Conservation (phyloP, 2,113 vertebrate species). For the Ophiodon elongatus region DNA sequence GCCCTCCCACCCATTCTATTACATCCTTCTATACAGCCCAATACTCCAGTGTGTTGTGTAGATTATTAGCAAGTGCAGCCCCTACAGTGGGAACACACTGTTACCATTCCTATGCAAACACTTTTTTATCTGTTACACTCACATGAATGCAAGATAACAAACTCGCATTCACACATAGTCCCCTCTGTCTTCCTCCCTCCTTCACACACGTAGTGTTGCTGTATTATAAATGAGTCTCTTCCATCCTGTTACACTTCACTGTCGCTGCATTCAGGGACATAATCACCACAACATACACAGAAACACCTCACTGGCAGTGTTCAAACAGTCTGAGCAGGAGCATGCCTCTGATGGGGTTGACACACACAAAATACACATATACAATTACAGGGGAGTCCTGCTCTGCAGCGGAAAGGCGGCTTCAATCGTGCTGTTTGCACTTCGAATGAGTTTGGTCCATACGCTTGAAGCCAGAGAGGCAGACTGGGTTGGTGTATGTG, state of each 20-base stretch:
- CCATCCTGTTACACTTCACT: conserved; percentile 61
- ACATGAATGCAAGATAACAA: conserved; percentile 35
- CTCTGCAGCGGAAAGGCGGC: conserved; percentile 52
- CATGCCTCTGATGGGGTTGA: conserved; percentile 47
- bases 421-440: conserved; percentile 64
- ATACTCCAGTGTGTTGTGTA: conserved; percentile 6
- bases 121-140: conserved; percentile 21
- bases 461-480: conserved; percentile 25
- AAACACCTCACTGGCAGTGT: conserved; percentile 55
- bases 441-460: conserved; percentile 60
- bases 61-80: conserved; percentile 27
- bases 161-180: neutral
- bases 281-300: conserved; percentile 59
- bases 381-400: conserved; percentile 51
- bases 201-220: conserved; percentile 20
- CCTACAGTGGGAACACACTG: conserved; percentile 16
- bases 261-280: conserved; percentile 54
- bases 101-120: conserved; percentile 24
- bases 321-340: conserved; percentile 57
- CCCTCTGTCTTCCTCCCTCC: conserved; percentile 8
- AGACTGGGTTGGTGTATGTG: conserved; percentile 36
- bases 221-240: conserved; percentile 68
- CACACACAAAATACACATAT: conserved; percentile 33
- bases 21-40: conserved; percentile 9
- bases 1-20: conserved; percentile 8